Evolutionary conservation across 1,140 invertebrate genomes (phyloP), one percentile per base, ranked within the genome.

Genomic region (Zaprionus camerounensis): DNA sequence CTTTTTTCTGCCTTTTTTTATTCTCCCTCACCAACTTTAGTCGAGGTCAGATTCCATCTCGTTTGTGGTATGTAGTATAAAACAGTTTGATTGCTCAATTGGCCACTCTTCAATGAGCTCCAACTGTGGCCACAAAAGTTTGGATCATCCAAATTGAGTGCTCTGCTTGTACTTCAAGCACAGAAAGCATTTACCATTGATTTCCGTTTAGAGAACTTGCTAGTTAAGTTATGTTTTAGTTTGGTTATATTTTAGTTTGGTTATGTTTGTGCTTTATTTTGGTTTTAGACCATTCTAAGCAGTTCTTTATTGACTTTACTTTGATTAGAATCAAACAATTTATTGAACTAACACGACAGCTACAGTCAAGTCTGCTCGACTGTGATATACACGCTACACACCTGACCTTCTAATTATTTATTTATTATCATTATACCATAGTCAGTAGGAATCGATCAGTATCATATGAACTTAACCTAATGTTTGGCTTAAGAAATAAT

Each of bases 1-100:
- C 63, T 13, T 46, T 34, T 38, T 49, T 64, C 53, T 26, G 24
- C 61, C 73, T 64, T 70, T 56, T 53, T 65, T 57, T 36, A n/a
- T 57, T 44, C 7, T 26, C 34, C 65, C 12, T 24, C 34, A 59
- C 20, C 12, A 55, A 55, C 31, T 38, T 51, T 13, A 41, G 31
- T 26, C 64, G 71, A 73, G 56, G 56, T 56, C 69, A 57, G 31
- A 22, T 51, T 13, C 11, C 11, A 24, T 41, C 36, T 22, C 17
- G 20, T 28, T 26, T 56, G 34, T 51, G 28, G 26, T 22, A 49
- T 46, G 17, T 49, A 49, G n/a, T 15, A 0, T 17, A 51, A 22
- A 46, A 17, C 4, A 38, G 4, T 17, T 24, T 51, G 46, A 51
- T 51, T 51, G 11, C 46, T 24, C 20, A 51, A 51, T 51, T 51